Conservation (phyloP, 1,140 invertebrate species). For the Caenorhabditis tropicalis region DNA sequence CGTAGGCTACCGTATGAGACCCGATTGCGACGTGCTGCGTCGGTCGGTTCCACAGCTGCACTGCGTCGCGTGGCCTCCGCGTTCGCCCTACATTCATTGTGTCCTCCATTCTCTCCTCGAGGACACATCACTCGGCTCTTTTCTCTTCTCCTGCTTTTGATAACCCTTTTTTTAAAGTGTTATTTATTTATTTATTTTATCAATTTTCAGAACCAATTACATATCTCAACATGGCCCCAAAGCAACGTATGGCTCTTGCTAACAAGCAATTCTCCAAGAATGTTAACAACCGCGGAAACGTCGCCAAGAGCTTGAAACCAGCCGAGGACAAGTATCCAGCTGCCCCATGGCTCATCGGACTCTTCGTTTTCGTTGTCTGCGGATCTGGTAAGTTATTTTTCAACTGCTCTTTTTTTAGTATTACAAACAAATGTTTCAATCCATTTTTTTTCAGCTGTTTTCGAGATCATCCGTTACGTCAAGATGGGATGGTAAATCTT, state of each 20-base stretch:
- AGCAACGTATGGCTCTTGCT: slow-evolving; percentile 95
- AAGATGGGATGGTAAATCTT: slow-evolving; percentile 70
- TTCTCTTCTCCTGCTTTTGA: not conserved
- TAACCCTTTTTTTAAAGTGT: not conserved
- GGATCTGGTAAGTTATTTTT: slow-evolving; percentile 80
- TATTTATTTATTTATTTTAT: not conserved
- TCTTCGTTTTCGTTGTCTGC: slow-evolving; percentile 98
- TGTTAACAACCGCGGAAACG: slow-evolving; percentile 90
- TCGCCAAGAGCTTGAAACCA: slow-evolving; percentile 90
- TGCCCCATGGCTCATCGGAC: slow-evolving; percentile 91
- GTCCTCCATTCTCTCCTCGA: not conserved
- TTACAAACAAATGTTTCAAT: too few relatives aligned
- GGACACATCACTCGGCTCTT: not conserved
- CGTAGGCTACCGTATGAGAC: not conserved
- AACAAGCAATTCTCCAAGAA: slow-evolving; percentile 98
- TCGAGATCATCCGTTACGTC: slow-evolving; percentile 85
- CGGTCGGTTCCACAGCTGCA: slow-evolving; percentile 40
- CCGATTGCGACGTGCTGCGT: slow-evolving; percentile 75
- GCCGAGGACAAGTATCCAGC: slow-evolving; percentile 91
- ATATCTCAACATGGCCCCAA: slow-evolving; percentile 82
- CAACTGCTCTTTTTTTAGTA: not conserved
- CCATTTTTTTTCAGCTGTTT: slow-evolving; percentile 80
- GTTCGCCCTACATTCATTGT: slow-evolving; percentile 33
- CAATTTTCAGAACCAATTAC: not conserved
- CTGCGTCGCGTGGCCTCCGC: not conserved